Evolutionary conservation across 2,888 invertebrate genomes (phyloP), one percentile per base, ranked within the genome.

Genomic region (Caenorhabditis uteleia): DNA sequence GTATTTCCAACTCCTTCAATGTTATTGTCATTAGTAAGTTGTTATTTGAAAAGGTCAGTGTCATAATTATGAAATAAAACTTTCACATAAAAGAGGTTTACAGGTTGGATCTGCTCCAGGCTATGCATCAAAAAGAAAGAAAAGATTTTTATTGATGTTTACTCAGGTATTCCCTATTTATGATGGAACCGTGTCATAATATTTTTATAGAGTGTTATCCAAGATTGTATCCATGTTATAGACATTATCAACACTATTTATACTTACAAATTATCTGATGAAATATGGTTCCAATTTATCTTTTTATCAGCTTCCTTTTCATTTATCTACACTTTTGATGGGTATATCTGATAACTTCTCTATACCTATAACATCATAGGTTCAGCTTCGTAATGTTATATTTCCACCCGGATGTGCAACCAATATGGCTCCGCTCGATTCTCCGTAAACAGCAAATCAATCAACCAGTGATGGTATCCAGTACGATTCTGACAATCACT

Each of bases 261-360:
- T 43, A 44, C 54, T 23, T 54, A 45, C 39, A 54, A 54, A 44
- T 40, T 53, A 25, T 44, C 29, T 45, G 54, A 60, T 38, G 54
- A 54, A 33, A 20, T 60, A 1, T 60, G 60, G 60, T 60, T 44
- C 18, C 60, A 60, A 45, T 60, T 60, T 40, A 60, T 60, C 18
- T 60, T 60, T 18, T 54, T 60, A 27, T 60, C 60, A n/a, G 42
- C 54, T 4, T 54, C 54, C 2, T 54, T 60, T 26, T 49, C 54
- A 21, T 45, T 60, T 48, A 60, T 60, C 42, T 49, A 60, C 43
- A 54, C 60, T 27, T 49, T 60, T 29, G 60, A 60, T 45, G 60
- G 60, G 60, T 60, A 8, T 34, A 45, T n/a, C n/a, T n/a, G n/a
- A n/a, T n/a, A n/a, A n/a, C n/a, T 38, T n/a, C n/a, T n/a, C n/a